Base-by-base conservation (phyloP, 1,140 invertebrate genomes). In the Pteromalus puparum region DNA sequence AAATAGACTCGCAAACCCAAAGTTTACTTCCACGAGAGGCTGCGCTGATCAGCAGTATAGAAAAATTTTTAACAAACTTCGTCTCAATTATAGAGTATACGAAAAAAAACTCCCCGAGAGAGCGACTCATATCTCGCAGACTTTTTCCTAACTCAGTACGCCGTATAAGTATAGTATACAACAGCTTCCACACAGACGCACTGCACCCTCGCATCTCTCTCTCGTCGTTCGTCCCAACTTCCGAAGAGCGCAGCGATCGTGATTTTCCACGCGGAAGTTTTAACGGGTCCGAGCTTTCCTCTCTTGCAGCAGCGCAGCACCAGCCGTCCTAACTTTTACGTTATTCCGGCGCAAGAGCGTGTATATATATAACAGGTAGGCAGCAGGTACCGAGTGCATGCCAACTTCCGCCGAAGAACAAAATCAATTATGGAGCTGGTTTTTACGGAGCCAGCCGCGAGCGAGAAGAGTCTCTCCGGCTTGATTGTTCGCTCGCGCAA, bases 391-490 rank as follows among this genome's bases (percentile, higher is more conserved):
- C 21, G 87, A 87, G 85, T 86, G 89, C 89, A 89, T 89, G 85
- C 88, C 87, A 89, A 90, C 89, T 90, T 89, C 75, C 83, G 85
- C 13, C 74, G 53, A 90, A 88, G 89, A 89, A 90, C 89, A 89
- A 90, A 90, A 90, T 90, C 90, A 90, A 90, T 90, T 90, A 90
- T 90, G 87, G 86, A 90, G 87, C 48, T 26, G 30, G 13, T 81
- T 85, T 84, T 74, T 84, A 84, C 70, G 34, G 46, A 18, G 48
- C 28, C 46, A 77, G 42, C 83, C 38, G 86, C 34, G 85, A 85
- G 18, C 70, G 34, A 61, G 77, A 75, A 76, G 84, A 77, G 84
- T 70, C 87, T 83, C 72, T 75, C 30, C 24, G 78, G n/a, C 80
- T 83, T 87, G 87, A 89, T 87, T 87, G 87, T 87, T 21, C 30